Base-by-base conservation (phyloP, 2,888 invertebrate species). In the Dryadula phaetusa region DNA sequence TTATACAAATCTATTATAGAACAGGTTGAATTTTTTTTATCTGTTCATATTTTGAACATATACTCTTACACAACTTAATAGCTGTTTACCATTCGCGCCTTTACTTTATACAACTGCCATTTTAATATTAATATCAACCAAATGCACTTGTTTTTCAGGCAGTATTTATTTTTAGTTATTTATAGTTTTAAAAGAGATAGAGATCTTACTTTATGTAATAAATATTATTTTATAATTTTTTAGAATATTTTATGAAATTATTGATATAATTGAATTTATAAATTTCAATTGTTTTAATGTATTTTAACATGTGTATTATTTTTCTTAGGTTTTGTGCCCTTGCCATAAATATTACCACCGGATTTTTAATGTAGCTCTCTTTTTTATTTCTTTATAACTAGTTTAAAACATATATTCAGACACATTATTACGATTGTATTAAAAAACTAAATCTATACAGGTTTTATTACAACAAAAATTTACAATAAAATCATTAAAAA, bases 271-370 rank as follows among this genome's bases (percentile, higher is more conserved):
- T 56, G 44, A 53, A 16, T 52, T 37, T 56, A 22, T 25, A 22
- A 25, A 56, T 56, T 47, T 64, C 37, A 56, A 53, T 54, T 46
- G 34, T 44, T 56, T 64, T 20, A 32, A 46, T 32, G n/a, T 42
- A 42, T 42, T 56, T 61, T 54, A 47, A 22, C 8, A 18, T n/a
- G 49, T 64, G 18, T 37, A 37, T 53, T 34, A 58, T 53, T 60
- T 63, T 67, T 44, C n/a, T 44, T 22, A 46, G 16, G 64, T 32
- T 64, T 63, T 46, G 34, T 67, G 25, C 40, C 47, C 49, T 70
- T 70, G 69, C 69, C 66, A 69, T 69, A 61, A 40, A 18, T 61
- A 64, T 42, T 58, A 62, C 63, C 67, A 64, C 64, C 47, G 61
- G 46, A 60, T 52, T 46, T 49, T 42, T 25, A 37, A n/a, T 56